Percentiles rank a stretch among this genome's conserved stretches.
Conservation (phyloP, 2,113 vertebrate genomes). For the Grus americana region DNA sequence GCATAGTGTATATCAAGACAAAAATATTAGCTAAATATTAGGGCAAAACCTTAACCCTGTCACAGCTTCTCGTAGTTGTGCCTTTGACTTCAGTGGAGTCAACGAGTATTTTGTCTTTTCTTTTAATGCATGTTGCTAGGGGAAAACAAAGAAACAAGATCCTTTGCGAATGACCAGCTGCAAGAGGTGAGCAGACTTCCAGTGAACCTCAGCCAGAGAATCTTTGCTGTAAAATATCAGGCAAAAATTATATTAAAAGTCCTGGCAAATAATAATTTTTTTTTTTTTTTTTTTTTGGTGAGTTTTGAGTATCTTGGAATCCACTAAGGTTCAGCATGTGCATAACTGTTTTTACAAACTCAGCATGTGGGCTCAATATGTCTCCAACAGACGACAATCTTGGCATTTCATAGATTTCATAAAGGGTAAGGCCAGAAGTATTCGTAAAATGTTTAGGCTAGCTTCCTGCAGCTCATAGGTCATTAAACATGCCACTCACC, state of each 20-base stretch:
- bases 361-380: constrained; percentile 43
- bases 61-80: not conserved
- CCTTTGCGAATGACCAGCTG: not conserved
- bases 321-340: constrained; percentile 6
- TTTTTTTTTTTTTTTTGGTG: not conserved
- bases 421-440: not conserved
- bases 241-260: not conserved
- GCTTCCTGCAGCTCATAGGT: not conserved
- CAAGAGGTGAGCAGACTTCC: not conserved
- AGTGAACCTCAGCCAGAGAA: not conserved
- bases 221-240: not conserved
- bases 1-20: not conserved
- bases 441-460: not conserved
- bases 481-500: not conserved
- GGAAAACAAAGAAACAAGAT: constrained; percentile 8
- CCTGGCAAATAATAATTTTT: not conserved
- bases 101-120: not conserved
- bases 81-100: not conserved
- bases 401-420: not conserved
- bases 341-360: constrained; percentile 34
- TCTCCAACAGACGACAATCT: constrained; percentile 29
- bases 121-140: not conserved
- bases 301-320: constrained; percentile 8
- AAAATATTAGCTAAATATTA: not conserved
- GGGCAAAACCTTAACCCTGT: not conserved